Percentiles rank a stretch among this genome's conserved stretches.
phyloP scores from a whole-genome alignment of 2,797 vertebrate species.

The Numenius phaeopus region DNA sequence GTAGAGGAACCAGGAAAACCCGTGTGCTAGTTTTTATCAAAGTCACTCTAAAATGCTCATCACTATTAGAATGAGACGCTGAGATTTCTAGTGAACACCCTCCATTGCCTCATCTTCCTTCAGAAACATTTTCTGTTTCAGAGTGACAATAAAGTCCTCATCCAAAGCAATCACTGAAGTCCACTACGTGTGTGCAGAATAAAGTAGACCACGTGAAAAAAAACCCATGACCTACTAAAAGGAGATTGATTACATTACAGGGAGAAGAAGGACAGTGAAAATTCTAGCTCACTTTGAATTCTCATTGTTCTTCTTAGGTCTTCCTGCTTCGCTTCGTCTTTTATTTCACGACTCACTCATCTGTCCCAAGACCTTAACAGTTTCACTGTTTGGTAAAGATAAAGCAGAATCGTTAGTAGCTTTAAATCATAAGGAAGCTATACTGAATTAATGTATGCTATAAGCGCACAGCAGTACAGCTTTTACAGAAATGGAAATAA shows the following conservation, averaged over 20 bases:
- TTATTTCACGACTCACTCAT: background rate
- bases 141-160: background rate
- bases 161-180: background rate
- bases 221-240: background rate
- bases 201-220: background rate
- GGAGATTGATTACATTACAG: background rate
- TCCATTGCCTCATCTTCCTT: background rate
- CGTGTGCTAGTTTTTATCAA: background rate
- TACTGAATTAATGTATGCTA: background rate
- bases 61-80: background rate
- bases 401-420: background rate
- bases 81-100: background rate
- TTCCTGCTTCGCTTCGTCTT: background rate
- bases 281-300: background rate
- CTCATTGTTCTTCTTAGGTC: background rate
- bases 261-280: background rate
- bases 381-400: background rate
- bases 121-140: background rate
- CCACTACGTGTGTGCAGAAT: accelerated
- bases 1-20: background rate
- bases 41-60: background rate
- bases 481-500: background rate
- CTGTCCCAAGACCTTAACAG: background rate
- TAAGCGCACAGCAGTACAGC: background rate
- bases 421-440: background rate